Evolutionary conservation across 2,113 vertebrate species (phyloP), one percentile per base, ranked within the genome.

Genomic region (Pongo pygmaeus): DNA sequence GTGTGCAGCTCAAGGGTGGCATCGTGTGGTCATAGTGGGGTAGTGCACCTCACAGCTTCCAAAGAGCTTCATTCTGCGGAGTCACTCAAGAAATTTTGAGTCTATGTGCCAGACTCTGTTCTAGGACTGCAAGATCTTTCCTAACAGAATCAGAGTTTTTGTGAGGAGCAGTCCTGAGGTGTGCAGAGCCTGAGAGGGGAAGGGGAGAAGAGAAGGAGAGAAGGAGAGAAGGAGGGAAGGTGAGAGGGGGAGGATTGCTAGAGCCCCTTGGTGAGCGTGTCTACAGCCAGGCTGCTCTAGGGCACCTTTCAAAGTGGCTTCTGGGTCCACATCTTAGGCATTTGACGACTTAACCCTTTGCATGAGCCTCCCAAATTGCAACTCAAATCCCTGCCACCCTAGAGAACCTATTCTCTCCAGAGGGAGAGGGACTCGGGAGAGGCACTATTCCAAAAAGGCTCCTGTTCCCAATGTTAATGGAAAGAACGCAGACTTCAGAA

Each of bases 1-100:
- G 30, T 55, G 1, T 32, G 40, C 22, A 30, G 94, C 97, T 97
- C 97, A 96, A 96, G 97, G 91, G 97, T 55, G 97, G 25, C 98
- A 96, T 38, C 93, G 46, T 98, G 97, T 84, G 98, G 96, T 78
- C 84, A 64, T 6, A 6, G 0, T 25, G 0, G 14, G 67, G 46
- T 55, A 97, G 35, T 84, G 94, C 94, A 22, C 35, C 18, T 8
- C 46, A 17, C 23, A 27, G 67, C 43, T 84, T 84, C 59, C 32
- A 2, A n/a, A 64, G 74, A 22, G 46, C 59, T 61, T 55, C 70
- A 7, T 13, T 23, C 8, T 3, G 78, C 18, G 16, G 25, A 38
- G 48, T 57, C n/a, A 7, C 18, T 7, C 5, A 8, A 1, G 1
- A 0, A 22, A 8, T 6, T 30, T 57, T 1, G 32, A 25, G 72